Evolutionary conservation across 2,888 invertebrate species (phyloP), one percentile per base, ranked within the genome.

Genomic region (Andricus curvator): DNA sequence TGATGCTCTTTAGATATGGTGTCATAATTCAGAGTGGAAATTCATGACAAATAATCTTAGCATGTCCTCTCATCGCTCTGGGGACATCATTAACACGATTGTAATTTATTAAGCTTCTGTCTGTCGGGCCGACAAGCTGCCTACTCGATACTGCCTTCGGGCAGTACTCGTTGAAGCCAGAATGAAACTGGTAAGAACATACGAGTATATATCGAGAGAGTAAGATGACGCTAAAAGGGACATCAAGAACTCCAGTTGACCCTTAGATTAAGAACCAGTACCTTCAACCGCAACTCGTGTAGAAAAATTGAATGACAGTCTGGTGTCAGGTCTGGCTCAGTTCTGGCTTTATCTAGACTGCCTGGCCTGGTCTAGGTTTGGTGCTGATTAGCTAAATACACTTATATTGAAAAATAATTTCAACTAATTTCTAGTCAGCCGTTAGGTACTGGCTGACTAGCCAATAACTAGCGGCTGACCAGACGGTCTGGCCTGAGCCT

Each of bases 61-160:
- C 80, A 84, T 84, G 83, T 83, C 82, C 79, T 84, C 79, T 82
- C 79, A 80, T 85, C 82, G 82, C 82, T 82, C 77, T 77, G 79
- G 76, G 84, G 78, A 84, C 83, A 80, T 85, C 85, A 85, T 85
- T 85, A 92, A 89, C 90, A 89, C 90, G 88, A 88, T 91, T 89
- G 90, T 89, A 91, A 92, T 92, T 92, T 91, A 91, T 92, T 90
- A 91, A 88, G 85, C 85, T 84, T 85, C 89, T 88, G 91, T 90
- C 89, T 87, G 85, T 86, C 87, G 85, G 85, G 82, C 87, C 80
- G 83, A 82, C 80, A 80, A 81, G 82, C 81, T 88, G 88, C 88
- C 88, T 85, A 82, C 82, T 78, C 84, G 84, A 85, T 82, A 82
- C 86, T 83, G 86, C 88, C 88, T 86, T 85, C 84, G 77, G 88